Base-by-base conservation (phyloP, 2,113 vertebrate genomes). In the Aspiorhynchus laticeps region DNA sequence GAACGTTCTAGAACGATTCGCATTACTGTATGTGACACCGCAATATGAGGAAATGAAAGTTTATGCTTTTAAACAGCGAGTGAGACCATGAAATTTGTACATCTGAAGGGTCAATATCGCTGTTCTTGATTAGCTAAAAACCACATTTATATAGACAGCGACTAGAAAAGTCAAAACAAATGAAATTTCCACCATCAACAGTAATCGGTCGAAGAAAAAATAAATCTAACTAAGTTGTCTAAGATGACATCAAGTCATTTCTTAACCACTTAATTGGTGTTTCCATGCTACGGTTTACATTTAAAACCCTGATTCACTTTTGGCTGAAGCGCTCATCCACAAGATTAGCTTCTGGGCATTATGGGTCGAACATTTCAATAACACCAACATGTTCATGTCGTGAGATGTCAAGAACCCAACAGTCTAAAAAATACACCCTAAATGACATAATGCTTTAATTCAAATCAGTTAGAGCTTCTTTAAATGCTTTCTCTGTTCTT, bases 151-250 rank as follows among this genome's bases (percentile, higher is more conserved):
- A 14, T 36, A 11, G n/a, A 28, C 41, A 19, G n/a, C 10, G 59
- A 15, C 41, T 33, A 33, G 65, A 71, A 67, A 53, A 12, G 9
- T 83, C 43, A 5, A 51, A 71, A 81, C 7, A 33, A 51, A 83
- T 71, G 10, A 71, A 12, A 46, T 67, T 51, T 67, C 38, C 38
- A 17, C 75, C 46, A 48, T 77, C 76, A 79, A 56, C 76, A 53
- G 15, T 56, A 33, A 79, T 7, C 17, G 56, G 17, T 56, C 48
- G 7, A 36, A 82, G 48, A 69, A 14, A 41, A 46, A 67, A 83
- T 83, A 46, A 67, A 83, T 83, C 80, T 12, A 28, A 79, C 76
- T 48, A 63, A 41, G 56, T 81, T 65, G 79, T 81, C 59, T 51
- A 51, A 43, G 33, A 81, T 65, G 79, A 65, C 56, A 41, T 80